Percentiles rank a stretch among this genome's conserved stretches.
These are phyloP conservation scores for Drosophila mulleri DNA, from an alignment of 2,888 invertebrate genomes.

Conservation along the genomic window DNA sequence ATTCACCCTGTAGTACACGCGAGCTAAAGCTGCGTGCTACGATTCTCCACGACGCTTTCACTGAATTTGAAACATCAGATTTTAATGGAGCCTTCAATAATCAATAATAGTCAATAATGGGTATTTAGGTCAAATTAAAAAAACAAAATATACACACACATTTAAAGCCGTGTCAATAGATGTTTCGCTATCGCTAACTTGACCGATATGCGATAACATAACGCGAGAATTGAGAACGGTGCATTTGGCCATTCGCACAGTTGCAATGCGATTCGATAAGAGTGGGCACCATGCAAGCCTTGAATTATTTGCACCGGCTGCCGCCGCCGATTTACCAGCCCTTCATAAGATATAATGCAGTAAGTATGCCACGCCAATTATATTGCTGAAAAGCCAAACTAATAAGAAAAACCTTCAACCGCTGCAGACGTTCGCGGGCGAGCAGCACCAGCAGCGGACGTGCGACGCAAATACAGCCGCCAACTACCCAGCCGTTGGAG, in stretches of 20 bases:
- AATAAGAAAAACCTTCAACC: constrained; percentile 10
- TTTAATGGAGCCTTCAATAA: too few relatives aligned
- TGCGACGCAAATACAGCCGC: constrained; percentile 18
- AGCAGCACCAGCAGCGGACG: constrained; percentile 75
- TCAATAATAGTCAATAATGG: too few relatives aligned
- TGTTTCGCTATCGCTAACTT: neutral
- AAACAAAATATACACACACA: neutral
- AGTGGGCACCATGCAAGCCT: constrained; percentile 17
- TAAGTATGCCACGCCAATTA: constrained; percentile 15
- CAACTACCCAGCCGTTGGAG: constrained; percentile 61
- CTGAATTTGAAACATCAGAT: neutral
- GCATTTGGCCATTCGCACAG: neutral
- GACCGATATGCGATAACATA: neutral
- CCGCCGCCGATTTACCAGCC: constrained; percentile 17
- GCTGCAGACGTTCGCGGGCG: constrained; percentile 64
- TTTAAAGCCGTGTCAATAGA: neutral
- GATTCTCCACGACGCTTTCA: neutral
- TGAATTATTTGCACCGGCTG: constrained; percentile 16
- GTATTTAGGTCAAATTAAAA: neutral
- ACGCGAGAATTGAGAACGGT: neutral
- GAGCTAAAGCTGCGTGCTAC: constrained; percentile 10
- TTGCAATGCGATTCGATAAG: constrained; percentile 33
- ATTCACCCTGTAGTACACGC: neutral
- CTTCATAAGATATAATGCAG: constrained; percentile 40
- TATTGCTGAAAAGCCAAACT: neutral